Base-by-base conservation (phyloP, 2,797 vertebrate species). In the Benthosema pterotum region DNA sequence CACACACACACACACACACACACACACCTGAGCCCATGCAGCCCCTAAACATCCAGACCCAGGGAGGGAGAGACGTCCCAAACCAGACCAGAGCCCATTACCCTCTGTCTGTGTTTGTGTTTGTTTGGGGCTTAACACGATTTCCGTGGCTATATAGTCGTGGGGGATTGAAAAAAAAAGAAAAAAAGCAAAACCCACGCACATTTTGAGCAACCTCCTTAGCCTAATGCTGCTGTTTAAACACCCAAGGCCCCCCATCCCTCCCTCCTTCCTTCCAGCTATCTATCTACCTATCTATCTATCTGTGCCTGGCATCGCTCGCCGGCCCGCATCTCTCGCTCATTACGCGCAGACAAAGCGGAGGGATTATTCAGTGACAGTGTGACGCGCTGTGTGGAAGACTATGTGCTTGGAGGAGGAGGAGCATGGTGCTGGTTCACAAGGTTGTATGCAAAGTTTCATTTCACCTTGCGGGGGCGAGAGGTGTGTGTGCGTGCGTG, bases 361-460 rank as follows among this genome's bases (percentile, higher is more conserved):
- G 58, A 62, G 67, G 32, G 78, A 88, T 89, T 89, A 88, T 86
- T 89, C 79, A 85, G 74, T 83, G 63, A 64, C 17, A 56, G 61
- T 77, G 16, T 53, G 60, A 58, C 49, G 32, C 8, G 28, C 28
- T n/a, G 38, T 28, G 65, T n/a, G 45, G 57, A 78, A 71, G 60
- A 72, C 51, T 49, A n/a, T n/a, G n/a, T n/a, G n/a, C 15, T n/a
- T 51, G 28, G 64, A 49, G 52, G 57, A 78, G 65, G 57, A 70
- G 71, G 80, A 49, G 55, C 60, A 68, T 38, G 22, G 32, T 25
- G n/a, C n/a, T n/a, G 55, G 63, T 83, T 74, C 72, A 71, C 78
- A 84, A 82, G 79, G 87, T 76, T 86, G 69, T 80, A 84, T 83
- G 77, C 65, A 79, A 87, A 84, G 69, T 80, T 68, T 28, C 60